Base-by-base conservation (phyloP, 2,888 invertebrate genomes). In the Cantharis flavilabris region DNA sequence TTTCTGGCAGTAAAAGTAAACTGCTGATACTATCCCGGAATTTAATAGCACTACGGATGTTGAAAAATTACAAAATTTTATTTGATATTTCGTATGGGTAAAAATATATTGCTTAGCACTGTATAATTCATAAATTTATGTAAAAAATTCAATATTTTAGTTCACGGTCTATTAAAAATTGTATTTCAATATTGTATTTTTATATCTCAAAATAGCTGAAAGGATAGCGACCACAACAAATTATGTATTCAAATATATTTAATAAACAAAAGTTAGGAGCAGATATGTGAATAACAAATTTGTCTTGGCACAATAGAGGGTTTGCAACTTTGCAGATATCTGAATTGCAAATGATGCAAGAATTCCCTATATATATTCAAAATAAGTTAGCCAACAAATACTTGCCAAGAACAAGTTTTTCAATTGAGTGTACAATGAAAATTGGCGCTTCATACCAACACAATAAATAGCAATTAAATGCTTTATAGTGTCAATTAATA, bases 271-370 rank as follows among this genome's bases (percentile, higher is more conserved):
- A 73, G 78, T 78, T 73, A 62, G 10, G 64, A 73, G 28, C 49
- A 67, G 78, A 76, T 78, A 76, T 73, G 75, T 73, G 76, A 78
- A 76, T 78, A 78, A 78, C 78, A 78, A 78, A 78, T 78, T 76
- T 75, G 72, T 72, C 78, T 76, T 76, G 49, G 71, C 62, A 71
- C 63, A 71, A 76, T 69, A 71, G 70, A 18, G 78, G 75, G 72
- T 71, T 77, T 80, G 76, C 79, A 78, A 79, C 76, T 81, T 79
- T 70, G 70, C 10, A 49, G 62, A 67, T 67, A 79, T 81, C 75
- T 78, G 78, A 81, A 79, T 81, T 81, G 79, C 78, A 81, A 80
- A 81, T 81, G 74, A 78, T 69, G 65, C 71, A 18, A 70, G 26
- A 63, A 72, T 74, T 74, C 67, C 65, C 72, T 69, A 26, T 62